These are phyloP conservation scores for Sarcoramphus papa DNA, from an alignment of 2,797 vertebrate genomes.

Conservation along the genomic window DNA sequence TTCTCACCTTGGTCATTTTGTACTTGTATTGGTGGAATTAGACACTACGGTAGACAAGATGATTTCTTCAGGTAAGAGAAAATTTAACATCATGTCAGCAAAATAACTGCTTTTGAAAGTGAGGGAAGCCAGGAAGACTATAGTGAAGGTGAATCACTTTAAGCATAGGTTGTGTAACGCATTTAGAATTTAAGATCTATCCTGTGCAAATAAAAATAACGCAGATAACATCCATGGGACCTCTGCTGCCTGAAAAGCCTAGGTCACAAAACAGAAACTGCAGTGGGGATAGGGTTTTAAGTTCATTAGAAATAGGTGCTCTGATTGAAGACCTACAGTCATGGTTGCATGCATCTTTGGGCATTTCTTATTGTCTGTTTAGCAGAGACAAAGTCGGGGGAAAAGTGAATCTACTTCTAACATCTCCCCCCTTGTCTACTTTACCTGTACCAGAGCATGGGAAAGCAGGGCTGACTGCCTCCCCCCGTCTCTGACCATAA, in stretches of 20 bases:
- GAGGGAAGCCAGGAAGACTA: not conserved
- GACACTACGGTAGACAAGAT: not conserved
- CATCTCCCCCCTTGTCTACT: not conserved
- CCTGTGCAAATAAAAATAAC: not conserved
- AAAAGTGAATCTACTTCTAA: not conserved
- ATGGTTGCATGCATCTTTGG: not conserved
- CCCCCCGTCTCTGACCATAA: not conserved
- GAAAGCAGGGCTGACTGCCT: not conserved
- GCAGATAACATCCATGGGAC: not conserved
- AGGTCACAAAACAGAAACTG: not conserved
- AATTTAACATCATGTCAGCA: not conserved
- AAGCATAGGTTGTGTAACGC: not conserved
- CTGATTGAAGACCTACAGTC: not conserved
- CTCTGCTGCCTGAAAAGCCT: not conserved
- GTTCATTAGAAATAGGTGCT: not conserved
- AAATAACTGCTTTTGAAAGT: slow-evolving; percentile 8
- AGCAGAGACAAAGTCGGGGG: not conserved
- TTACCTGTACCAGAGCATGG: not conserved
- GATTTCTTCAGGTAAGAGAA: not conserved
- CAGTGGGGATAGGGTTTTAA: not conserved
- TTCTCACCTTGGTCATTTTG: not conserved
- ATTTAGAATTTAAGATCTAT: not conserved
- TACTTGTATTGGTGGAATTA: slow-evolving; percentile 1
- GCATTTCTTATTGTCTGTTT: not conserved
- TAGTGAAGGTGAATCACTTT: not conserved